Conservation (phyloP, 1,140 invertebrate genomes). For the Drosophila parvula region DNA sequence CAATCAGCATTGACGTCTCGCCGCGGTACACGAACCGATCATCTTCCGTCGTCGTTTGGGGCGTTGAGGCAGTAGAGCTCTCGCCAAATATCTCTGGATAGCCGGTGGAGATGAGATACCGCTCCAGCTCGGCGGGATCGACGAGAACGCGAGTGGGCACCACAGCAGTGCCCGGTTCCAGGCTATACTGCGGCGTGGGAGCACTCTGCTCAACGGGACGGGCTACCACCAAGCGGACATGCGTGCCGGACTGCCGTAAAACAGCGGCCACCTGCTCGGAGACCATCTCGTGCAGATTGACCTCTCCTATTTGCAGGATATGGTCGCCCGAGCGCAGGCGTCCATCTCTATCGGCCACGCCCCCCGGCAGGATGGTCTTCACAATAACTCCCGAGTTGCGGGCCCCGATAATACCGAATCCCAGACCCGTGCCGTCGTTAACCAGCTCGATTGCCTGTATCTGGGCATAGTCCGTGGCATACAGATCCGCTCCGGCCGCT, state of each 20-base stretch:
- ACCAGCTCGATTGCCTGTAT: slow-evolving; percentile 97
- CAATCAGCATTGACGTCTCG: slow-evolving; percentile 69
- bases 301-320: slow-evolving; percentile 97
- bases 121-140: slow-evolving; percentile 93
- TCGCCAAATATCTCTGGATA: slow-evolving; percentile 88
- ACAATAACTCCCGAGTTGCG: slow-evolving; percentile 98
- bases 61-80: slow-evolving; percentile 86
- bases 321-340: slow-evolving; percentile 97
- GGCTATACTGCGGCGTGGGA: slow-evolving; percentile 66
- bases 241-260: slow-evolving; percentile 95
- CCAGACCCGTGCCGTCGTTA: slow-evolving; percentile 97
- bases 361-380: slow-evolving; percentile 97
- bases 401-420: slow-evolving; percentile 98
- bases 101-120: slow-evolving; percentile 92
- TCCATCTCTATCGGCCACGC: slow-evolving; percentile 97
- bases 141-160: slow-evolving; percentile 89
- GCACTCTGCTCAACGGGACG: slow-evolving; percentile 91
- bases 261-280: slow-evolving; percentile 99
- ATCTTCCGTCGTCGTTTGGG: slow-evolving; percentile 85
- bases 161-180: slow-evolving; percentile 85
- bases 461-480: slow-evolving; percentile 97
- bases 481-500: slow-evolving; percentile 88
- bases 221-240: slow-evolving; percentile 96
- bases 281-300: slow-evolving; percentile 94
- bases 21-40: slow-evolving; percentile 72